phyloP scores from a whole-genome alignment of 2,113 vertebrate species.

The Myrmecobius fasciatus region DNA sequence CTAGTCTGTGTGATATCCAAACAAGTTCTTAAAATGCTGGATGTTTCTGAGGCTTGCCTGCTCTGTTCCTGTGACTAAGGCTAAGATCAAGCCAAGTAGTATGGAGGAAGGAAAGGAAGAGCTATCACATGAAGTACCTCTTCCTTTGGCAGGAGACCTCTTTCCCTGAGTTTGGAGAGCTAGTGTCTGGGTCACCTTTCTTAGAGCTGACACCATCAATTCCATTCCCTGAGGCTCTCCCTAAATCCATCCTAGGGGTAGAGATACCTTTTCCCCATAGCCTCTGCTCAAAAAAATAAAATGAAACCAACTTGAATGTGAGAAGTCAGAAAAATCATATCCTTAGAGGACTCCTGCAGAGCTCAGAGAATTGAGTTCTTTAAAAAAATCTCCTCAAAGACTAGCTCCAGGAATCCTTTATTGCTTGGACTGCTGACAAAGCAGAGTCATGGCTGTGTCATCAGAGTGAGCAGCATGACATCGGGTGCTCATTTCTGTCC shows the following conservation, averaged over 20 bases:
- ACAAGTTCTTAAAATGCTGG: neutral
- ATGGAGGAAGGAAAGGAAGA: too few species aligned
- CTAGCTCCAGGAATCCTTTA: neutral
- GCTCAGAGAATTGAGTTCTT: neutral
- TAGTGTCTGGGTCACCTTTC: neutral
- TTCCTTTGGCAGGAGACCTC: neutral
- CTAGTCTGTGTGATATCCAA: neutral
- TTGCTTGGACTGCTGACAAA: neutral
- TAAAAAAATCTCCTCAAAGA: neutral
- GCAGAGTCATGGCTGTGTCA: neutral
- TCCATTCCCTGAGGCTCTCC: neutral
- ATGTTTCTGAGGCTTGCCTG: neutral
- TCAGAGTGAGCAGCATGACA: neutral
- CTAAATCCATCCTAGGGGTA: neutral
- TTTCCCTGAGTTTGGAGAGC: neutral
- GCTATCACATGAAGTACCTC: neutral
- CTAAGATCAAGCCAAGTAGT: neutral
- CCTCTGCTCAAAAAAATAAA: neutral
- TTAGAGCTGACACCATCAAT: neutral
- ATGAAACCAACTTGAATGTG: neutral
- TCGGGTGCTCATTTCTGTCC: neutral
- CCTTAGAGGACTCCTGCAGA: neutral
- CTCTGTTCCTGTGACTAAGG: neutral
- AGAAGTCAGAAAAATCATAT: neutral
- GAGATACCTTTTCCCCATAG: neutral